Base-by-base conservation (phyloP, 2,797 vertebrate genomes). In the Chaetophractus vellerosus region DNA sequence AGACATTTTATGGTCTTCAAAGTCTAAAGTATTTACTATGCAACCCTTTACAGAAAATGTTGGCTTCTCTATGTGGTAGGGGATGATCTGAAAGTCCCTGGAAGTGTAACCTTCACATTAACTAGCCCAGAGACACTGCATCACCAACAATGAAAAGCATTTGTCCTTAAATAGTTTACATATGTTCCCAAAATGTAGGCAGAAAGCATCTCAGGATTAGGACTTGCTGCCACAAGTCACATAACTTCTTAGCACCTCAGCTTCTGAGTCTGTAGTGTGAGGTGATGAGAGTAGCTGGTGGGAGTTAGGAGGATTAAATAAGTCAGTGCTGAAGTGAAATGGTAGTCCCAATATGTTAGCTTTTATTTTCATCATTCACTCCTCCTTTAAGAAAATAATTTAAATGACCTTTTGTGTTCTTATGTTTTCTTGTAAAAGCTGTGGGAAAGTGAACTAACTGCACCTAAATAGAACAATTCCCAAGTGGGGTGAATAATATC, bases 21-120 rank as follows among this genome's bases (percentile, higher is more conserved):
- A 90, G 57, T 52, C 48, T 68, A 28, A 87, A 89, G 88, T 93
- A 87, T 59, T 89, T 89, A 57, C 64, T 68, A 2, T 36, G 45
- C 93, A 41, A 26, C 18, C 57, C 31, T 85, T 94, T 64, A 71
- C 12, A 66, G 45, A 15, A 48, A 36, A 95, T 26, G 48, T 41
- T 81, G 41, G 9, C 28, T 28, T n/a, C 14, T 28, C 38, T 36
- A 38, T 6, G 3, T 64, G 15, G 63, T 66, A 66, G n/a, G 31
- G 63, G 31, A 28, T 26, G 10, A n/a, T 31, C 36, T 83, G 36
- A 48, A 83, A 72, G 33, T 61, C 38, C 48, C 41, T 68, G n/a
- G 61, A 80, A 36, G 12, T 57, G 19, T 59, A 72, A 23, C 9
- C 21, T 45, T 84, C 55, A 18, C 24, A 45, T 21, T 72, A 59